Percentiles rank a stretch among this genome's conserved stretches.
Conservation (phyloP, 2,113 vertebrate species). For the Pardalotus punctatus region DNA sequence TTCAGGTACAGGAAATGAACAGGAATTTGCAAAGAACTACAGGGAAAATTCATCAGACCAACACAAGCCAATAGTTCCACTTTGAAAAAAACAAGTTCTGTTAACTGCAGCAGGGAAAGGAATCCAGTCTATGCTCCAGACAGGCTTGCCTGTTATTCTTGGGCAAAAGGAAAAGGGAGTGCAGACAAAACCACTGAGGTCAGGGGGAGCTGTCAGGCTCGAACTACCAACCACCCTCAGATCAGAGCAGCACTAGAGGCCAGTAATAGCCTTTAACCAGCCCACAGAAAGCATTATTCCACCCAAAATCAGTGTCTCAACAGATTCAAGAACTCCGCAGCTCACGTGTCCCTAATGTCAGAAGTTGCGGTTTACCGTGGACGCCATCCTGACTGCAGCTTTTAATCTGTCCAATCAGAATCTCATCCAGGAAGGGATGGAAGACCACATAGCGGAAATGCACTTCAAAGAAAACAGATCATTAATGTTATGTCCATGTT, state of each 20-base stretch:
- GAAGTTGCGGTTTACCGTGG: constrained; percentile 73
- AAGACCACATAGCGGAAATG: constrained; percentile 95
- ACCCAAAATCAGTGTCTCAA: neutral
- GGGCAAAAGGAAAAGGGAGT: neutral
- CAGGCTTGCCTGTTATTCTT: neutral
- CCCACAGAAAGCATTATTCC: neutral
- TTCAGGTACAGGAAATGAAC: neutral
- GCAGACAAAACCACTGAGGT: neutral
- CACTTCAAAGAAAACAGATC: constrained; percentile 70
- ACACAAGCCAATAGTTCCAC: fast-evolving
- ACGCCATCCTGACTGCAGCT: constrained; percentile 96
- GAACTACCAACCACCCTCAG: neutral
- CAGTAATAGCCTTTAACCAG: neutral
- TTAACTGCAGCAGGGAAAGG: neutral
- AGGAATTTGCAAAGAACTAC: neutral
- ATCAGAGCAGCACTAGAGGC: neutral
- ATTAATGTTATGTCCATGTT: neutral
- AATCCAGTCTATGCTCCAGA: neutral
- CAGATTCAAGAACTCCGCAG: neutral
- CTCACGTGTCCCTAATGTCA: fast-evolving
- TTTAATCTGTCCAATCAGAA: constrained; percentile 92
- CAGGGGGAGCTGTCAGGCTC: neutral
- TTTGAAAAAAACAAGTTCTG: neutral
- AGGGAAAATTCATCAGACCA: neutral
- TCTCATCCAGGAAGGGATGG: constrained; percentile 94